phyloP scores from a whole-genome alignment of 1,140 invertebrate species.

The Drosophila repleta region DNA sequence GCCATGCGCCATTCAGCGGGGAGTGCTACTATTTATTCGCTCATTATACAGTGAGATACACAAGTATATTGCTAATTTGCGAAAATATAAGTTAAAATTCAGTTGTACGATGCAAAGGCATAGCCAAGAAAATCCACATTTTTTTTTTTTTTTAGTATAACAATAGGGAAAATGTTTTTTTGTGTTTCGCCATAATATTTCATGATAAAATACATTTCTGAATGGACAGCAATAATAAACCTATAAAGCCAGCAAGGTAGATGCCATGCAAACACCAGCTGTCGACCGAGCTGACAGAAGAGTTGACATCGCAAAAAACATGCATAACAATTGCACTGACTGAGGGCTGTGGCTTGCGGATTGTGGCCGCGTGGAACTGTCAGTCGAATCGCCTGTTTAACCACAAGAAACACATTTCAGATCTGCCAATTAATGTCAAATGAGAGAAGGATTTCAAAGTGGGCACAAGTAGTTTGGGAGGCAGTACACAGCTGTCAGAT shows the following conservation, averaged over 20 bases:
- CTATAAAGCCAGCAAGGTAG: not conserved
- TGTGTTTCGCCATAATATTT: too few species aligned
- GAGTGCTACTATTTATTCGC: too few species aligned
- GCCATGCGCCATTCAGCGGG: not conserved
- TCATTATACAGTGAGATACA: not conserved
- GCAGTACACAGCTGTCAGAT: too few species aligned
- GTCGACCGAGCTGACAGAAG: not conserved
- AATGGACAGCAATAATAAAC: too few species aligned
- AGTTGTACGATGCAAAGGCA: too few species aligned
- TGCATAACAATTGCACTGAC: not conserved
- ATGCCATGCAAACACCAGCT: not conserved
- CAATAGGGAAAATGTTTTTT: too few species aligned
- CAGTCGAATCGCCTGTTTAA: conserved; percentile 15
- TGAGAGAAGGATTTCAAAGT: not conserved
- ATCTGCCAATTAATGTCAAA: conserved; percentile 22
- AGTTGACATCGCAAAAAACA: conserved; percentile 8
- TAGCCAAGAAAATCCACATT: too few species aligned
- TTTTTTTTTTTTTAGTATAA: too few species aligned
- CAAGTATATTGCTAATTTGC: not conserved
- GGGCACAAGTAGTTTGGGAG: too few species aligned
- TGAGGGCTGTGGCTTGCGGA: conserved; percentile 11
- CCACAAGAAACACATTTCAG: conserved; percentile 14
- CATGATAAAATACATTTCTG: too few species aligned
- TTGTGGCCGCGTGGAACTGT: conserved; percentile 9
- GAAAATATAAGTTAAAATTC: not conserved